These are phyloP conservation scores for Protomyctophum bolini DNA, from an alignment of 2,113 vertebrate genomes.

Conservation along the genomic window DNA sequence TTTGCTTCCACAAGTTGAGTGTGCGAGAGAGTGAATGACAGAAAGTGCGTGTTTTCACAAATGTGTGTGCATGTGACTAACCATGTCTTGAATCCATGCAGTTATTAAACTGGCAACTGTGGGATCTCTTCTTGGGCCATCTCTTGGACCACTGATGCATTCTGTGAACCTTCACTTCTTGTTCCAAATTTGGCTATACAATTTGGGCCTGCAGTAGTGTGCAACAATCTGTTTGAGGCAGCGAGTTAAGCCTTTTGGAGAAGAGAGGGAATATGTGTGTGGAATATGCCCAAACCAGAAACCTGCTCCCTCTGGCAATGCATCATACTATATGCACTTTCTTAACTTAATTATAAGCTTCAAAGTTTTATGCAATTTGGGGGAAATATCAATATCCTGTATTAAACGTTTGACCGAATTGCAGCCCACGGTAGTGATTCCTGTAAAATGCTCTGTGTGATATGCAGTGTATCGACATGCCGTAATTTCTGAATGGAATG, in stretches of 20 bases:
- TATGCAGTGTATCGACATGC: neutral
- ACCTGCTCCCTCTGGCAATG: neutral
- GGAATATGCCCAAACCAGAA: constrained; percentile 43
- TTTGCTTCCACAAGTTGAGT: neutral
- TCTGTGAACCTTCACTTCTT: constrained; percentile 58
- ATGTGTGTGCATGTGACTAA: neutral
- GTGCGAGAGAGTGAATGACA: neutral
- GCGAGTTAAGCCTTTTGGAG: constrained; percentile 40
- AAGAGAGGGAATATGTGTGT: constrained; percentile 46
- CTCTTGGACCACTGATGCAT: constrained; percentile 70
- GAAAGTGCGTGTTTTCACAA: neutral
- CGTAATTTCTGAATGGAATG: neutral
- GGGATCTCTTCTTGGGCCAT: constrained; percentile 30
- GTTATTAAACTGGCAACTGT: constrained; percentile 27
- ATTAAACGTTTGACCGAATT: constrained; percentile 3
- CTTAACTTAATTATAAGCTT: constrained; percentile 37
- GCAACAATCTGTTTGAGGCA: constrained; percentile 64
- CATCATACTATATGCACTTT: constrained; percentile 31
- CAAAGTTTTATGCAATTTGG: constrained; percentile 28
- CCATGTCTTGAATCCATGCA: constrained; percentile 26
- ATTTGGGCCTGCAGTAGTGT: constrained; percentile 54
- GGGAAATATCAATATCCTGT: constrained; percentile 5
- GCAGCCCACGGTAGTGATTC: constrained; percentile 3
- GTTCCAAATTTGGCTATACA: constrained; percentile 46
- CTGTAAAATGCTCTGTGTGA: neutral